Evolutionary conservation across 2,113 vertebrate genomes (phyloP).

Genomic region (Xiphophorus hellerii): DNA sequence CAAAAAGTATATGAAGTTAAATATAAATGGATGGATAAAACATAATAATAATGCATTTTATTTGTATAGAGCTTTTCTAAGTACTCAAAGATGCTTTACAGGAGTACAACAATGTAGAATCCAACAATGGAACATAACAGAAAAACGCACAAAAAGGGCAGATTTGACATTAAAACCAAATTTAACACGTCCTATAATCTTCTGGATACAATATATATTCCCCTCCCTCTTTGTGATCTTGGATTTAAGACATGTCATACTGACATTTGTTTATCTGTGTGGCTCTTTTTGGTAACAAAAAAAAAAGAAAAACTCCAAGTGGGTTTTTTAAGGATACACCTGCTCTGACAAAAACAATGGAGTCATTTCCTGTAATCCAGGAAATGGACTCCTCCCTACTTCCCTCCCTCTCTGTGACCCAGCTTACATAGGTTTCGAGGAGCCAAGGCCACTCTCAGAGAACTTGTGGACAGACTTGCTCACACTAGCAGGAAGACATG

Average conservation of each 20-base stretch:
- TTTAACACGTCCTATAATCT: too few species aligned
- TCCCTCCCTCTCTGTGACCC: slow-evolving; percentile 44
- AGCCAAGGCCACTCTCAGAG: slow-evolving; percentile 73
- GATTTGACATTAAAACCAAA: too few species aligned
- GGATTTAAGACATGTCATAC: not conserved
- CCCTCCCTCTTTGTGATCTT: too few species aligned
- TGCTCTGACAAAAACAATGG: slow-evolving; percentile 78
- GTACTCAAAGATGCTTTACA: too few species aligned
- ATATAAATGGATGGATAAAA: not conserved
- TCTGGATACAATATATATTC: too few species aligned
- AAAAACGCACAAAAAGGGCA: too few species aligned
- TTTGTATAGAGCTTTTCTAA: too few species aligned
- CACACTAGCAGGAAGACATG: slow-evolving; percentile 27
- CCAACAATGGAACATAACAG: too few species aligned
- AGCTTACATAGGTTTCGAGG: slow-evolving; percentile 18
- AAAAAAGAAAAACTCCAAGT: not conserved
- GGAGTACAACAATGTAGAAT: too few species aligned
- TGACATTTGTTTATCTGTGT: not conserved
- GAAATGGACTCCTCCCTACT: slow-evolving; percentile 69
- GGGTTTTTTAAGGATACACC: slow-evolving; percentile 77
- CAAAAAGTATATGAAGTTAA: not conserved
- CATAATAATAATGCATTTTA: too few species aligned
- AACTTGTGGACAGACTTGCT: slow-evolving; percentile 58
- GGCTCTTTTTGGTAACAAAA: not conserved
- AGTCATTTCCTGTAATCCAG: slow-evolving; percentile 75